These are phyloP conservation scores for Brachionus angularis DNA, from an alignment of 1,140 invertebrate genomes.

Conservation along the genomic window DNA sequence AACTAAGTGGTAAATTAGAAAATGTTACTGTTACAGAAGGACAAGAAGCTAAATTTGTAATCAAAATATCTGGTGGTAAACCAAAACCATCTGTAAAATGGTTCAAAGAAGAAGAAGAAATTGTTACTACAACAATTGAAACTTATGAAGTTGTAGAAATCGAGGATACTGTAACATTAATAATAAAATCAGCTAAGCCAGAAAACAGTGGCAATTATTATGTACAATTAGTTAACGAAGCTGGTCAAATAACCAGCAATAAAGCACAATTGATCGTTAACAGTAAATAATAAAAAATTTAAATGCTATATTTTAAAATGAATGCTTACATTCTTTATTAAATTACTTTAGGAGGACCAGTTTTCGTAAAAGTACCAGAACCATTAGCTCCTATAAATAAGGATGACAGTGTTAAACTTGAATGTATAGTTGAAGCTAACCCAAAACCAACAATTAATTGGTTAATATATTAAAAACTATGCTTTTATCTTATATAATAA, in stretches of 20 bases:
- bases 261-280: neutral
- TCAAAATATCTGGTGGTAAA: neutral
- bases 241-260: neutral
- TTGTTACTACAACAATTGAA: constrained; percentile 50
- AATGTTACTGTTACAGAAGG: neutral
- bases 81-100: neutral
- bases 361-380: neutral
- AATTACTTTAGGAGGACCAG: neutral
- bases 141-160: constrained; percentile 49
- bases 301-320: too few species aligned
- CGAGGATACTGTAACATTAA: constrained; percentile 50
- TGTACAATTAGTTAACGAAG: neutral
- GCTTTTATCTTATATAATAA: neutral
- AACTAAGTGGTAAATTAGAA: neutral
- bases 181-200: constrained; percentile 50
- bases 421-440: constrained; percentile 84
- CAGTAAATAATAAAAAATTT: neutral
- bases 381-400: neutral
- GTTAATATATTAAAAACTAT: constrained; percentile 58
- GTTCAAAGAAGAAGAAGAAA: constrained; percentile 47
- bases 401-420: constrained; percentile 60
- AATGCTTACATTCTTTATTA: neutral
- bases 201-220: constrained; percentile 55
- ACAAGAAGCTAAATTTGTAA: neutral
- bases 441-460: constrained; percentile 78